Conservation (phyloP, 1,140 invertebrate species). For the Trichonephila clavipes region DNA sequence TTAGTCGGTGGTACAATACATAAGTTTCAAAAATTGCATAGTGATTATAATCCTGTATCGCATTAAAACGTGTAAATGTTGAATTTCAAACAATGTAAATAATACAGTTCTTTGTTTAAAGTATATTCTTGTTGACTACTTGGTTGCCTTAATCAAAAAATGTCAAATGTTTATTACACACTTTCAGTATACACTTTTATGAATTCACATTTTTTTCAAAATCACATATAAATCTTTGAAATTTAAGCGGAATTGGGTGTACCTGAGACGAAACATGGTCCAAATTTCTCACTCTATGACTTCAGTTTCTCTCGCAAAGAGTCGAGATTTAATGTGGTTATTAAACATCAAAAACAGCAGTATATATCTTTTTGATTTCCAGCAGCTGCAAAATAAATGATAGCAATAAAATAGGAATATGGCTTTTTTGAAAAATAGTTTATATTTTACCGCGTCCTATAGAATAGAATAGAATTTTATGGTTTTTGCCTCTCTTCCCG, state of each 20-base stretch:
- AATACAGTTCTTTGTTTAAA: neutral
- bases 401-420: conserved; percentile 52
- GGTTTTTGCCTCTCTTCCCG: conserved; percentile 22
- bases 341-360: conserved; percentile 53
- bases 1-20: no score
- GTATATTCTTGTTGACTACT: neutral
- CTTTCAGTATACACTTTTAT: neutral
- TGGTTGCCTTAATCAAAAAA: neutral
- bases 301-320: neutral
- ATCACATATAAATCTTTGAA: neutral
- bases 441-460: conserved; percentile 24
- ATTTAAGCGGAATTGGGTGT: neutral
- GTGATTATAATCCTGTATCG: no score
- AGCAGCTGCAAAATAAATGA: conserved; percentile 37
- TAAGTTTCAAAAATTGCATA: no score
- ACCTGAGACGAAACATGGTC: neutral
- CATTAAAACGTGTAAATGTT: no score
- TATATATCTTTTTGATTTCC: conserved; percentile 53
- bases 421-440: conserved; percentile 48
- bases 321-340: conserved; percentile 45
- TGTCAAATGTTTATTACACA: neutral
- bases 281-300: neutral
- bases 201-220: neutral
- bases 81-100: no score
- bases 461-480: conserved; percentile 49